These are phyloP conservation scores for Caretta caretta DNA, from an alignment of 2,113 vertebrate genomes.

Conservation along the genomic window DNA sequence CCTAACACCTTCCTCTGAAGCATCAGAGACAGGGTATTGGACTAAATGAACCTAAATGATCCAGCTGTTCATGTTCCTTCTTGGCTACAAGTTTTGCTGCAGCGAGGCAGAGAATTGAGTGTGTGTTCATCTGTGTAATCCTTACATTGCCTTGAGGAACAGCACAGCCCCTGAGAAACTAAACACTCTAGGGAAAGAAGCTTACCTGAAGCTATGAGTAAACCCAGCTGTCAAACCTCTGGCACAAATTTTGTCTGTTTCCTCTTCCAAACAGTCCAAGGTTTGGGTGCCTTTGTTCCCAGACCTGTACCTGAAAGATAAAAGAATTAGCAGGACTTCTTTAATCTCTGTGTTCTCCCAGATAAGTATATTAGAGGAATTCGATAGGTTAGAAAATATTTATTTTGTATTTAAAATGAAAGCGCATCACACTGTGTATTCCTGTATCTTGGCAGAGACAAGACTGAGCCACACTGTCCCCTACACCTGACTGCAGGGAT, in stretches of 20 bases:
- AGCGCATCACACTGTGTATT: slow-evolving; percentile 27
- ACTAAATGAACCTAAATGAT: slow-evolving; percentile 54
- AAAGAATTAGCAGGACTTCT: slow-evolving; percentile 72
- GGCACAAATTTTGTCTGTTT: slow-evolving; percentile 67
- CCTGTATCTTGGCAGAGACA: slow-evolving; percentile 15
- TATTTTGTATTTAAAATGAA: slow-evolving; percentile 70
- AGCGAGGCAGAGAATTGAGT: slow-evolving; percentile 15
- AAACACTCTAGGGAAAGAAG: slow-evolving; percentile 61
- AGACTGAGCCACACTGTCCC: not conserved
- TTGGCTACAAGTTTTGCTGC: slow-evolving; percentile 46
- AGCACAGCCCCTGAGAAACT: slow-evolving; percentile 61
- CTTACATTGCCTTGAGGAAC: slow-evolving; percentile 57
- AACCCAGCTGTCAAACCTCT: slow-evolving; percentile 65
- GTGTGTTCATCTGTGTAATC: slow-evolving; percentile 38
- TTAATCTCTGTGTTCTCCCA: slow-evolving; percentile 69
- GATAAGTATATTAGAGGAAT: slow-evolving; percentile 69
- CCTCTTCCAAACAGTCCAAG: slow-evolving; percentile 61
- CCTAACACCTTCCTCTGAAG: slow-evolving; percentile 56
- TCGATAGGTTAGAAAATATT: slow-evolving; percentile 69
- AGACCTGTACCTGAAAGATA: slow-evolving; percentile 77
- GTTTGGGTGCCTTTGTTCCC: slow-evolving; percentile 69
- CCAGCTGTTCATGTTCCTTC: slow-evolving; percentile 46
- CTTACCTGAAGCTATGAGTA: slow-evolving; percentile 72
- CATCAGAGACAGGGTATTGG: slow-evolving; percentile 35
- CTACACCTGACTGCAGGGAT: not conserved